Evolutionary conservation across 2,797 vertebrate species (phyloP), one percentile per base, ranked within the genome.

Genomic region (Dendrocincla tyrannina): DNA sequence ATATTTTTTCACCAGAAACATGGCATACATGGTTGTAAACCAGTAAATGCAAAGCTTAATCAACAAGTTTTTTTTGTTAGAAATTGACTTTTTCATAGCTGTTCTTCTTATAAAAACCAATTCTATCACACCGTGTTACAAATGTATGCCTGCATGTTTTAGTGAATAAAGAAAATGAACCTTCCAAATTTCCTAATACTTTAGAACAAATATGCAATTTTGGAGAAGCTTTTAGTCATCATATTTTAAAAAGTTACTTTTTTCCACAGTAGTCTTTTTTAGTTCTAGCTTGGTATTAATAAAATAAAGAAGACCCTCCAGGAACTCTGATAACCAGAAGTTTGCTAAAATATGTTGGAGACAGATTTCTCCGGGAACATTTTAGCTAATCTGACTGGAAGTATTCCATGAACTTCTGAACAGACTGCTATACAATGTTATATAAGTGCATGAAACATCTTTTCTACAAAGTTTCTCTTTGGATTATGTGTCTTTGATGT

Each of bases 301-400:
- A 59, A 41, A 56, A 42, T 7, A 47, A 87, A 70, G 4, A 85
- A 46, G 33, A 62, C 66, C 52, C 30, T 87, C n/a, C 62, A 88
- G 67, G 80, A 93, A 79, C 42, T 90, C 75, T 72, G 83, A 72
- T 42, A 94, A 81, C 92, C 32, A 8, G 85, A 94, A 52, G 52
- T 91, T 85, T 37, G 30, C 47, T 81, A 94, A 81, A 94, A 89
- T 63, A 39, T 33, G 44, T 60, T 18, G 18, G 32, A 86, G 53
- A 87, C 30, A 25, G 37, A 75, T 89, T 92, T 68, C 18, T 90
- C 13, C 27, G 85, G 37, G 37, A 79, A 22, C 19, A 10, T 84
- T 70, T 84, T 63, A 68, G 62, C 62, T 76, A 78, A 73, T 89
- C 42, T 89, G 35, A 75, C 85, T 95, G 88, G 72, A 92, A 83